These are phyloP conservation scores for Mesoligia furuncula DNA, from an alignment of 2,888 invertebrate species.

Conservation along the genomic window DNA sequence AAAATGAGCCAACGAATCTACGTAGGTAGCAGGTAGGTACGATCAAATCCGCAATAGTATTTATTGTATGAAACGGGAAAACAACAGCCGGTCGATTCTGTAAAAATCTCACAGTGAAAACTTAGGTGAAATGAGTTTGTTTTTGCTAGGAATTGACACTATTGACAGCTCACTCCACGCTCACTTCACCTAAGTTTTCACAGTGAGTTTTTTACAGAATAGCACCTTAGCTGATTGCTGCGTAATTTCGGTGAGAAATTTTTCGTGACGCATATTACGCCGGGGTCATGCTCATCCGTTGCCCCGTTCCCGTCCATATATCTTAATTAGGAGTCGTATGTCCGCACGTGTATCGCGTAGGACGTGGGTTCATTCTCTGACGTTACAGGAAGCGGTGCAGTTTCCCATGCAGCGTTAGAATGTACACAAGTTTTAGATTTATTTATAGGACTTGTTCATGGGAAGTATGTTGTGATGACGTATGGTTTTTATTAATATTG, in stretches of 20 bases:
- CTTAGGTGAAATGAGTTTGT: too few species aligned
- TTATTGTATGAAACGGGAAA: not conserved
- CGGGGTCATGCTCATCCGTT: not conserved
- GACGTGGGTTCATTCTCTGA: conserved; percentile 61
- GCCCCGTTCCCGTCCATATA: conserved; percentile 27
- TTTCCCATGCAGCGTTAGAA: conserved; percentile 71
- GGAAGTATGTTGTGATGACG: conserved; percentile 45
- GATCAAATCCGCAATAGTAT: not conserved
- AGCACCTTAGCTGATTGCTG: too few species aligned
- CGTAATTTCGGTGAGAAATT: not conserved
- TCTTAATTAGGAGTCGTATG: conserved; percentile 53
- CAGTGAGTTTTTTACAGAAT: too few species aligned
- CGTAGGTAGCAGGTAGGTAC: not conserved
- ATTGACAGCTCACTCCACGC: too few species aligned
- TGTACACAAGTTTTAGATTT: conserved; percentile 37
- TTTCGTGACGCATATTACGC: conserved; percentile 12
- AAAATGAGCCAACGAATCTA: not conserved
- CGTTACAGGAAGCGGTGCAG: conserved; percentile 77
- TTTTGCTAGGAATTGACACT: too few species aligned
- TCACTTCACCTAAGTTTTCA: too few species aligned
- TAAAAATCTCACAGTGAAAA: too few species aligned
- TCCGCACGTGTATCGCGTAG: conserved; percentile 51
- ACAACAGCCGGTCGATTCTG: too few species aligned
- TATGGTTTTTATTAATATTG: conserved; percentile 11
- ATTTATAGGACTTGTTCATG: conserved; percentile 54